A percentile compares a stretch with the other conserved stretches of the same genome.
phyloP scores from a whole-genome alignment of 2,113 vertebrate genomes.

The Pteropus alecto region DNA sequence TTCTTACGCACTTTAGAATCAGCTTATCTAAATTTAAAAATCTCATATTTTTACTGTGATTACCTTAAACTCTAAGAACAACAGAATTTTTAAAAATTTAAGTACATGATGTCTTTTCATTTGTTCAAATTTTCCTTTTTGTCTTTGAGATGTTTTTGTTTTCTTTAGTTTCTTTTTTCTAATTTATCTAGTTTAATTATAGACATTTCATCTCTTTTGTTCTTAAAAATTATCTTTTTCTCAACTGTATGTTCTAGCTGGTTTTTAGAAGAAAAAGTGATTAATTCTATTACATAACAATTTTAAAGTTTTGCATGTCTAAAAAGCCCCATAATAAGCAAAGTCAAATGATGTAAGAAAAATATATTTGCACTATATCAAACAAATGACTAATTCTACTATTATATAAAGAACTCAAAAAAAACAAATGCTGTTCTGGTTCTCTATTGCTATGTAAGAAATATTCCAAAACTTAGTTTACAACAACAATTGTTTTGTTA shows the following conservation, averaged over 20 bases:
- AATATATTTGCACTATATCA: not conserved
- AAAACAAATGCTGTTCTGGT: not conserved
- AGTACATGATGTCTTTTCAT: not conserved
- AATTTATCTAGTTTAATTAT: not conserved
- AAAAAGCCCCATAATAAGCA: not conserved
- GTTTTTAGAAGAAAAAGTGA: constrained; percentile 16
- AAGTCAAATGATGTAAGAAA: not conserved
- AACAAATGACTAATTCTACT: not conserved
- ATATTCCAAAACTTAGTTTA: not conserved
- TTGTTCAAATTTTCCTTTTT: constrained; percentile 15
- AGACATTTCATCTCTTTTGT: not conserved
- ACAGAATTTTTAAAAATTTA: not conserved
- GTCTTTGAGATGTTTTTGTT: not conserved
- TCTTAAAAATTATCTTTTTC: not conserved
- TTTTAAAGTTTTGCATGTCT: not conserved
- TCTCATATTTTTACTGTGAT: not conserved
- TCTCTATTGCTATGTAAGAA: not conserved
- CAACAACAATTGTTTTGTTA: not conserved
- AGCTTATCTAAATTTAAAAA: not conserved
- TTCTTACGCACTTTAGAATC: not conserved
- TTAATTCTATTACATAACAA: not conserved
- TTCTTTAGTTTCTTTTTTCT: not conserved
- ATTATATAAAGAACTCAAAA: not conserved
- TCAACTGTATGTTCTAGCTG: not conserved
- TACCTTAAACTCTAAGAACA: not conserved